phyloP scores from a whole-genome alignment of 2,113 vertebrate species.

The Macaca fascicularis region T2T-MFA8v1.1 NC_088376.1:149058001-149058500 shows the following conservation, averaged over 20 bases:
- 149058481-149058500: not conserved
- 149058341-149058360: accelerated
- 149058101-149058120: not conserved
- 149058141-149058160: not conserved
- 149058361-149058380: not conserved
- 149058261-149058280: too few species aligned
- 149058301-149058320: not conserved
- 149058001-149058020: not conserved
- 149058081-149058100: not conserved
- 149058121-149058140: not conserved
- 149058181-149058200: not conserved
- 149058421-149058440: not conserved
- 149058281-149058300: accelerated
- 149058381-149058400: too few species aligned
- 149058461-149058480: not conserved
- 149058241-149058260: not conserved
- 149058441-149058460: not conserved
- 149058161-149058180: not conserved
- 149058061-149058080: not conserved
- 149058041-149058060: accelerated
- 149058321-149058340: not conserved
- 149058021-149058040: not conserved
- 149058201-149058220: not conserved
- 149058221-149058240: not conserved
- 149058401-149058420: not conserved